A percentile compares a stretch with the other conserved stretches of the same genome.
Conservation (phyloP, 2,797 vertebrate species). For the Pteronotus mesoamericanus region DNA sequence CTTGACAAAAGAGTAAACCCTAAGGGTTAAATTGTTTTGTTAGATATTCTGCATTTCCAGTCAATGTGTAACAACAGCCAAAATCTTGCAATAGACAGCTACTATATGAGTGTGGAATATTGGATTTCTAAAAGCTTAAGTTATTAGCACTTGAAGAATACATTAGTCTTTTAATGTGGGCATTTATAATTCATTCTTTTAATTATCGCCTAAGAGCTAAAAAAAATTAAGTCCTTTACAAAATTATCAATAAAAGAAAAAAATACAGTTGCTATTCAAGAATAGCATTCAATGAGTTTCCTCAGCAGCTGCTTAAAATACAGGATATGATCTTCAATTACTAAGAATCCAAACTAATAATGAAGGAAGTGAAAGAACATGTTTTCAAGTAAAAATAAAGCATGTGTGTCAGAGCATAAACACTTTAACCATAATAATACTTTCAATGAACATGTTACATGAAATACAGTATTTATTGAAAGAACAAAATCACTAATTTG, state of each 20-base stretch:
- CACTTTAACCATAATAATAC: neutral
- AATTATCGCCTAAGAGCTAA: slow-evolving; percentile 12
- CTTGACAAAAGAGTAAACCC: neutral
- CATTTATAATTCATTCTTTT: slow-evolving; percentile 14
- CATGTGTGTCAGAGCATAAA: neutral
- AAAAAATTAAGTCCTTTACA: slow-evolving; percentile 3
- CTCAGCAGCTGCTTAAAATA: slow-evolving; percentile 52
- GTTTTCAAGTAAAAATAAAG: slow-evolving; percentile 56
- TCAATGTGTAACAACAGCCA: neutral
- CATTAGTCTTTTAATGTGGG: neutral
- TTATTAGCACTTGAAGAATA: slow-evolving; percentile 26
- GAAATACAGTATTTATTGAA: neutral
- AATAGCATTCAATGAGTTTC: slow-evolving; percentile 42
- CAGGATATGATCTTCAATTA: slow-evolving; percentile 37
- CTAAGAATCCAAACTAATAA: slow-evolving; percentile 50
- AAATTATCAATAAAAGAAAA: slow-evolving; percentile 29
- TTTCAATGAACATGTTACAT: neutral
- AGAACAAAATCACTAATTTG: neutral
- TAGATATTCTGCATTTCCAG: neutral
- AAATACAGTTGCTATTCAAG: slow-evolving; percentile 31
- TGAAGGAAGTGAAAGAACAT: slow-evolving; percentile 63
- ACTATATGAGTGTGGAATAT: neutral
- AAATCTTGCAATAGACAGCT: neutral
- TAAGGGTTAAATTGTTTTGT: neutral
- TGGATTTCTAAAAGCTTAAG: neutral